Conservation (phyloP, 1,140 invertebrate genomes). For the Scylla paramamosain region DNA sequence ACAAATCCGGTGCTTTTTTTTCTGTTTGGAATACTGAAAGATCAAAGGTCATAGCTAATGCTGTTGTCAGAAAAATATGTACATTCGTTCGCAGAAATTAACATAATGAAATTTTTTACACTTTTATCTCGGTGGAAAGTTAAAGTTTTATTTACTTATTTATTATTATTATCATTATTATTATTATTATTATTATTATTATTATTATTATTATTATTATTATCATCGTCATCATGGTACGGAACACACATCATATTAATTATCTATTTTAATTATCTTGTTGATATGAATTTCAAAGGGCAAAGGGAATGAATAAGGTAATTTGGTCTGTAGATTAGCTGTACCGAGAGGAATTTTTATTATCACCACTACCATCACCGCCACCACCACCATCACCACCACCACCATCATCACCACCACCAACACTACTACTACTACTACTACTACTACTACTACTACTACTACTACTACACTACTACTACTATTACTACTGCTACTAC, state of each 20-base stretch:
- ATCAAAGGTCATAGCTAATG: neutral
- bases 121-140: neutral
- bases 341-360: too few species aligned
- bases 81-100: slow-evolving; percentile 14
- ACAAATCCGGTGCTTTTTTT: neutral
- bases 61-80: neutral
- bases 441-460: too few species aligned
- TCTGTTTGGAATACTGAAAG: neutral
- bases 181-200: too few species aligned
- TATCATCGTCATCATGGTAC: too few species aligned
- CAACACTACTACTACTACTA: too few species aligned
- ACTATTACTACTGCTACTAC: too few species aligned
- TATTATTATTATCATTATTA: too few species aligned
- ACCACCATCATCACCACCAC: too few species aligned
- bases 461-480: too few species aligned
- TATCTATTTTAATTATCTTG: neutral
- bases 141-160: neutral
- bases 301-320: neutral
- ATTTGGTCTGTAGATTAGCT: neutral
- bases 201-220: too few species aligned
- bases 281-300: neutral
- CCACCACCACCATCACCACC: too few species aligned
- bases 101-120: neutral
- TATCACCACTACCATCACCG: too few species aligned
- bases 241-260: neutral